Evolutionary conservation across 2,797 vertebrate genomes (phyloP).

Genomic region (Girardinus metallicus): DNA sequence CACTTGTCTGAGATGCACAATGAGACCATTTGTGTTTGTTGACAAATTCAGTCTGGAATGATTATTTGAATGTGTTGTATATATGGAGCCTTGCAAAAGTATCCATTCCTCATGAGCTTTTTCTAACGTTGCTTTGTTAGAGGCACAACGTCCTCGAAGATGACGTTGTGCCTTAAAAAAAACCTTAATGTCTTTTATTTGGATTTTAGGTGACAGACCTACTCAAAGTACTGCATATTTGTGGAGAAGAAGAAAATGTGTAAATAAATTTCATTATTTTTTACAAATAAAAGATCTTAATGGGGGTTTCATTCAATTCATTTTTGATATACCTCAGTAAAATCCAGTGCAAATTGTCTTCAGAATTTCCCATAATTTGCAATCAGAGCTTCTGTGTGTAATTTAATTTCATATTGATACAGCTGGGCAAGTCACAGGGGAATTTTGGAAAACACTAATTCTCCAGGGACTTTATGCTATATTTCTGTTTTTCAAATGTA

Average conservation of each 20-base stretch:
- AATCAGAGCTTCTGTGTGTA: neutral
- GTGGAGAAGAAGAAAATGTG: neutral
- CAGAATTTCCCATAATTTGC: neutral
- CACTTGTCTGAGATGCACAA: constrained; percentile 21
- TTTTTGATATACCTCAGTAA: neutral
- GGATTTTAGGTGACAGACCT: neutral
- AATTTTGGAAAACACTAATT: neutral
- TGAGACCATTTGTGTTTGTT: constrained; percentile 28
- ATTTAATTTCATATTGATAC: neutral
- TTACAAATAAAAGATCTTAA: neutral
- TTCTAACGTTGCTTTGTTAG: neutral
- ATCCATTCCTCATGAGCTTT: neutral
- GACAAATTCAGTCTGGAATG: constrained; percentile 22
- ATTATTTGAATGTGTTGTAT: constrained; percentile 2
- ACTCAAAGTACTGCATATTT: neutral
- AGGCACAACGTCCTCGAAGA: too few relatives aligned
- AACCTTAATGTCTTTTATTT: neutral
- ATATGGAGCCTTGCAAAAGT: neutral
- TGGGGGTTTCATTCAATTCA: neutral
- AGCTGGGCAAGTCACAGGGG: neutral
- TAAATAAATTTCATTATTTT: neutral
- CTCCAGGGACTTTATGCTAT: neutral
- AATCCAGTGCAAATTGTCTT: neutral
- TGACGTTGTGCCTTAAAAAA: too few relatives aligned
- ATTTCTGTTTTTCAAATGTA: neutral